These are phyloP conservation scores for Sebastolobus alascanus DNA, from an alignment of 2,797 vertebrate genomes.

Conservation along the genomic window DNA sequence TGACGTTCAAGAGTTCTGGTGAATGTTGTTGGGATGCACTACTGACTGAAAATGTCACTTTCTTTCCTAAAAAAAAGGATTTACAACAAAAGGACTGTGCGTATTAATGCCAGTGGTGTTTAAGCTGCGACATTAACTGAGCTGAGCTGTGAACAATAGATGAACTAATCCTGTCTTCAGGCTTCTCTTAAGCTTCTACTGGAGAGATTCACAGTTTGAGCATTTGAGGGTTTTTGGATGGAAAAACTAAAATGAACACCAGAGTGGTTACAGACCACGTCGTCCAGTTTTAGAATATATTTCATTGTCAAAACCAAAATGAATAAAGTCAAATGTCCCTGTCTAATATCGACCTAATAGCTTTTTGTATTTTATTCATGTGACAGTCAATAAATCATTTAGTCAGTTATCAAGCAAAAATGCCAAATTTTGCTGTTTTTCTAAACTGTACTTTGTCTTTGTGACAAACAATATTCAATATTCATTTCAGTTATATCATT, in stretches of 20 bases:
- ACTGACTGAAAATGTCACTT: not conserved
- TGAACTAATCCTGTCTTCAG: slow-evolving; percentile 21
- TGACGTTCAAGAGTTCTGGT: not conserved
- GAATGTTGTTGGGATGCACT: not conserved
- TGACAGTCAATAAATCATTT: no score
- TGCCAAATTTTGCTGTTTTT: no score
- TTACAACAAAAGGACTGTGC: not conserved
- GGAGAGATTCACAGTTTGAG: not conserved
- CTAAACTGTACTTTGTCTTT: no score
- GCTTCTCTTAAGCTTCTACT: not conserved
- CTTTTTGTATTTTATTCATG: not conserved
- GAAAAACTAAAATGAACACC: not conserved
- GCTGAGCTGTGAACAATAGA: slow-evolving; percentile 34
- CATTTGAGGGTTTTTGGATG: not conserved
- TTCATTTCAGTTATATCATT: not conserved
- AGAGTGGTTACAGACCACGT: not conserved
- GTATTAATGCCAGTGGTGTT: not conserved
- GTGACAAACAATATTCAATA: not conserved
- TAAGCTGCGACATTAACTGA: slow-evolving; percentile 23
- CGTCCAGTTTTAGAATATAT: not conserved
- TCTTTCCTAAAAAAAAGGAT: not conserved
- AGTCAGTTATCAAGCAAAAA: not conserved
- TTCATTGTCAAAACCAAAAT: not conserved
- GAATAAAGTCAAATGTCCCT: not conserved
- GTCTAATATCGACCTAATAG: not conserved